Evolutionary conservation across 2,888 invertebrate species (phyloP), one percentile per base, ranked within the genome.

Genomic region (Odontocolon sp.): DNA sequence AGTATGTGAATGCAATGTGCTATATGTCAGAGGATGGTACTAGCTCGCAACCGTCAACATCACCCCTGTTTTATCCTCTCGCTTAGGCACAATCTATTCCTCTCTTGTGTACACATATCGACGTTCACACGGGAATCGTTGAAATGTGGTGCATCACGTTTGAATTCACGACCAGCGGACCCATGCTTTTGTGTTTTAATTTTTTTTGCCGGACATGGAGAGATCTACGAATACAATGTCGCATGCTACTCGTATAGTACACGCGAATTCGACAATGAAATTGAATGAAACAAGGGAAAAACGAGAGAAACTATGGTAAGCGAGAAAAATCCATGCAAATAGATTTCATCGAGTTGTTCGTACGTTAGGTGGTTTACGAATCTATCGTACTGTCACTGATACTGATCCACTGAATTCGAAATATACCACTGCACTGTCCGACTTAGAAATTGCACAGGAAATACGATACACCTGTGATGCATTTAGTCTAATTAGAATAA

Each of bases 391-490:
- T 18, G 14, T 18, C 57, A 21, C 31, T 11, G 21, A 18, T 69
- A 36, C 67, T 78, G 57, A 64, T 52, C 72, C 68, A 78, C 68
- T 54, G 57, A 69, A 26, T 76, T 38, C 57, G 47, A 23, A 40
- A n/a, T 66, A 36, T 68, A 45, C 14, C 45, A 23, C 2, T 14
- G 28, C 6, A 28, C 26, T 14, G 21, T 28, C 1, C 28, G 6
- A n/a, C n/a, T n/a, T n/a, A n/a, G n/a, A n/a, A n/a, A n/a, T n/a
- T n/a, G n/a, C n/a, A n/a, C n/a, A n/a, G n/a, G n/a, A n/a, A n/a
- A n/a, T n/a, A n/a, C n/a, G n/a, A n/a, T n/a, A n/a, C n/a, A n/a
- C n/a, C n/a, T n/a, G n/a, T n/a, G n/a, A n/a, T n/a, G n/a, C n/a
- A n/a, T n/a, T n/a, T n/a, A n/a, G n/a, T n/a, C n/a, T n/a, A n/a